phyloP scores from a whole-genome alignment of 2,888 invertebrate genomes.

The Therioaphis trifolii region DNA sequence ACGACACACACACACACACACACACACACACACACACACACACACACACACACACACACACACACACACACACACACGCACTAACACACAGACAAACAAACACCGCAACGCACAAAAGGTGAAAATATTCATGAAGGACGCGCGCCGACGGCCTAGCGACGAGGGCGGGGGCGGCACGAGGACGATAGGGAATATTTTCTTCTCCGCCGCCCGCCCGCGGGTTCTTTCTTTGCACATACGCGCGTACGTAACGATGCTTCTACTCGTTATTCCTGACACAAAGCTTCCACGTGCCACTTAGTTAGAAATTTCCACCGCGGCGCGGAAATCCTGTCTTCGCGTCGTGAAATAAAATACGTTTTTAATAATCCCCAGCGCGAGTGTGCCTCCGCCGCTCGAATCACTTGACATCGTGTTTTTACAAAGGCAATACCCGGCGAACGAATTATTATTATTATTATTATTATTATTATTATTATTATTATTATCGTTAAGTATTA shows the following conservation, averaged over 20 bases:
- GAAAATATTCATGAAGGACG: conserved; percentile 43
- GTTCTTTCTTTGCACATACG: conserved; percentile 2
- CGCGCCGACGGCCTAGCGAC: neutral
- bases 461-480: too few species aligned
- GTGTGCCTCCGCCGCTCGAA: neutral
- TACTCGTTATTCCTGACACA: conserved; percentile 59
- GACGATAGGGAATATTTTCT: too few species aligned
- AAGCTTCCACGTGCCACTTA: conserved; percentile 58
- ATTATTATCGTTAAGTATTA: too few species aligned
- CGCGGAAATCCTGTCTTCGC: conserved; percentile 50
- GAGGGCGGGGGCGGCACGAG: neutral
- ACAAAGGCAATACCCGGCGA: neutral
- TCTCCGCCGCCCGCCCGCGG: too few species aligned
- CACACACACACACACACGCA: too few species aligned
- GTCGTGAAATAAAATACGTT: conserved; percentile 44
- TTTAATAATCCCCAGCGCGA: conserved; percentile 48
- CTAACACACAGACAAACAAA: neutral
- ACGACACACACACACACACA: too few species aligned
- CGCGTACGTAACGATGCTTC: neutral
- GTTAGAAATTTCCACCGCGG: conserved; percentile 35
- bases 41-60: too few species aligned
- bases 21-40: too few species aligned
- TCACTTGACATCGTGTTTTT: conserved; percentile 30
- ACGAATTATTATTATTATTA: neutral
- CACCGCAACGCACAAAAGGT: conserved; percentile 29